Conservation (phyloP, 2,888 invertebrate species). For the Cryptocephalus moraei region DNA sequence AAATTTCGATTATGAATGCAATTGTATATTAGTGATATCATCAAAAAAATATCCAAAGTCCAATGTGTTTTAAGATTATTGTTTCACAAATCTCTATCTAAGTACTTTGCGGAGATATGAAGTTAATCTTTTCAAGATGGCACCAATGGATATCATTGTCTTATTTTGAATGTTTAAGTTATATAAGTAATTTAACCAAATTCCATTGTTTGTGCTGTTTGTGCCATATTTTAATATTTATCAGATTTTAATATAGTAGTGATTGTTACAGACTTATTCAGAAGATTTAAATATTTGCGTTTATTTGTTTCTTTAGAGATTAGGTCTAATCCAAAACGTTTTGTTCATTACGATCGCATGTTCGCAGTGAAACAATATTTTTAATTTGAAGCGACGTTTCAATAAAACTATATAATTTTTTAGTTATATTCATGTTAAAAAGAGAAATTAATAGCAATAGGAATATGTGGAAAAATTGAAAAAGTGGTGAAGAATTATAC, state of each 20-base stretch:
- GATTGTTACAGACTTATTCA: conserved; percentile 17
- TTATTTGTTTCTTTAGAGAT: conserved; percentile 11
- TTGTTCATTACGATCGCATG: no score
- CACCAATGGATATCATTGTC: conserved; percentile 11
- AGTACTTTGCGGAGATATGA: neutral
- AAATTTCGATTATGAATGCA: no score
- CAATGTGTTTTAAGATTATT: no score
- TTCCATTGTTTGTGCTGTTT: conserved; percentile 17
- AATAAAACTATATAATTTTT: no score
- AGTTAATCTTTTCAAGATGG: conserved; percentile 8
- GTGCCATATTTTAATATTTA: conserved; percentile 16
- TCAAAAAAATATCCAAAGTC: no score
- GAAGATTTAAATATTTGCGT: conserved; percentile 13
- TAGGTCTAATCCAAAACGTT: conserved; percentile 5
- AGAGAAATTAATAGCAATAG: no score
- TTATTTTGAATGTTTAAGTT: conserved; percentile 8
- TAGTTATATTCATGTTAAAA: no score
- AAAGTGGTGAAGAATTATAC: no score
- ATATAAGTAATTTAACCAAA: conserved; percentile 17
- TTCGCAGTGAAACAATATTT: neutral
- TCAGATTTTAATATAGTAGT: conserved; percentile 14
- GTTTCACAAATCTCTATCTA: no score
- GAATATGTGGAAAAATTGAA: no score
- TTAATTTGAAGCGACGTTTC: neutral
- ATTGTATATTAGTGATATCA: no score